These are phyloP conservation scores for Dipodomys ordii DNA, from an alignment of 2,113 vertebrate species.

Conservation along the genomic window DNA sequence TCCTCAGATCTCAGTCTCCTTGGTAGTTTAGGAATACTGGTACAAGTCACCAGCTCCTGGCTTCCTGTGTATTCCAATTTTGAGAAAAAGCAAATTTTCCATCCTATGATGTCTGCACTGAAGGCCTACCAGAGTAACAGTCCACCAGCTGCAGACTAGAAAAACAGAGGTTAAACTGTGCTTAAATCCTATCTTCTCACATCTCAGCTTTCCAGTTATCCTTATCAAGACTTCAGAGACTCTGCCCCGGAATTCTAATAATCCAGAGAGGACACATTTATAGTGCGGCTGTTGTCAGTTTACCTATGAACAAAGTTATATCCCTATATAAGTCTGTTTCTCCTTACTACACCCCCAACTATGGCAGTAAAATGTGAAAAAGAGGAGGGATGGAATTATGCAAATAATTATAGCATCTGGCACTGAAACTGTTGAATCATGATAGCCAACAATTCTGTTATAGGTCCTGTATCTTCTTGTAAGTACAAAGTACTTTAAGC, in stretches of 20 bases:
- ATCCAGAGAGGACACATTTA: slow-evolving; percentile 26
- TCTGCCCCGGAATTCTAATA: neutral
- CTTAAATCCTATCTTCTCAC: neutral
- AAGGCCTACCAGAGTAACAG: neutral
- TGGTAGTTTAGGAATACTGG: too few relatives aligned
- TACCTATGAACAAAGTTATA: slow-evolving; percentile 10
- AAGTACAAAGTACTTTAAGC: neutral
- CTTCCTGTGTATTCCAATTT: too few relatives aligned
- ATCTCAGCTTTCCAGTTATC: slow-evolving; percentile 28
- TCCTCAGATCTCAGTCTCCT: too few relatives aligned
- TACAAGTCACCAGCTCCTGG: too few relatives aligned
- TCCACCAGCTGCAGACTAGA: neutral
- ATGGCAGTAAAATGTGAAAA: neutral
- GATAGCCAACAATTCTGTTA: slow-evolving; percentile 33
- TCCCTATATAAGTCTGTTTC: neutral
- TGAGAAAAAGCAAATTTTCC: neutral
- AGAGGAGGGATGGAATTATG: neutral
- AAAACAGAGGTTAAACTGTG: neutral
- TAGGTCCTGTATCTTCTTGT: neutral
- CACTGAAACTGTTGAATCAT: slow-evolving; percentile 26
- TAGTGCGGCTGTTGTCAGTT: neutral
- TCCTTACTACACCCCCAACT: neutral
- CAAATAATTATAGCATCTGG: slow-evolving; percentile 19
- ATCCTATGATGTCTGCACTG: neutral
- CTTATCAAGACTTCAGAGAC: slow-evolving; percentile 17